phyloP scores from a whole-genome alignment of 2,888 invertebrate genomes.

The Ptychoptera contaminata region DNA sequence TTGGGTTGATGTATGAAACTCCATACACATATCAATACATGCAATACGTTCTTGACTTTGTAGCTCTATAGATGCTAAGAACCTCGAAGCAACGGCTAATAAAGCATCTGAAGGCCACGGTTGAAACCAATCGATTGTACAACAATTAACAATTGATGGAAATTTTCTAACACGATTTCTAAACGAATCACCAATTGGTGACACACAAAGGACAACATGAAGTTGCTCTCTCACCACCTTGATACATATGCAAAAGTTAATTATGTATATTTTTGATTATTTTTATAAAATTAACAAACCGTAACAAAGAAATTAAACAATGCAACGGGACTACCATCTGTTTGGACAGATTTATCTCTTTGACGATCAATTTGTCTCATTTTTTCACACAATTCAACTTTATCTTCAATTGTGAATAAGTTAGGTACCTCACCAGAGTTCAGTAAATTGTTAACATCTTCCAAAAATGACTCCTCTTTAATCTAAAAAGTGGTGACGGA shows the following conservation, averaged over 20 bases:
- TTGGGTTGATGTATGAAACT: slow-evolving; percentile 75
- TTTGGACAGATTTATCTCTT: slow-evolving; percentile 70
- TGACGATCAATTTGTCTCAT: slow-evolving; percentile 84
- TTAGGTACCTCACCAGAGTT: slow-evolving; percentile 92
- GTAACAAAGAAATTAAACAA: slow-evolving; percentile 78
- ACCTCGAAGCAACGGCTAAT: slow-evolving; percentile 67
- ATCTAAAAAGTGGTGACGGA: too few species aligned
- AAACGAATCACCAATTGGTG: slow-evolving; percentile 75
- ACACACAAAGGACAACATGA: slow-evolving; percentile 80
- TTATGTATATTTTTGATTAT: background rate
- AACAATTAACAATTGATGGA: slow-evolving; percentile 85
- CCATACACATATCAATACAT: slow-evolving; percentile 77
- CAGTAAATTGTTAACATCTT: slow-evolving; percentile 82
- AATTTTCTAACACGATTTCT: slow-evolving; percentile 74
- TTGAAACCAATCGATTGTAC: slow-evolving; percentile 94
- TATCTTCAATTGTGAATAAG: slow-evolving; percentile 71
- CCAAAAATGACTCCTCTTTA: slow-evolving; percentile 83
- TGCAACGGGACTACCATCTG: slow-evolving; percentile 82
- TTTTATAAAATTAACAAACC: slow-evolving; percentile 12
- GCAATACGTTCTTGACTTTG: slow-evolving; percentile 55
- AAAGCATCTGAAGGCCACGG: slow-evolving; percentile 90
- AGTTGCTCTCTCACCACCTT: slow-evolving; percentile 75
- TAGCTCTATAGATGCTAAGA: slow-evolving; percentile 65
- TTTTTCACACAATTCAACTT: slow-evolving; percentile 80
- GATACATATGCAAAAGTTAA: background rate